Base-by-base conservation (phyloP, 2,113 vertebrate genomes). In the Chionodraco myersi region DNA sequence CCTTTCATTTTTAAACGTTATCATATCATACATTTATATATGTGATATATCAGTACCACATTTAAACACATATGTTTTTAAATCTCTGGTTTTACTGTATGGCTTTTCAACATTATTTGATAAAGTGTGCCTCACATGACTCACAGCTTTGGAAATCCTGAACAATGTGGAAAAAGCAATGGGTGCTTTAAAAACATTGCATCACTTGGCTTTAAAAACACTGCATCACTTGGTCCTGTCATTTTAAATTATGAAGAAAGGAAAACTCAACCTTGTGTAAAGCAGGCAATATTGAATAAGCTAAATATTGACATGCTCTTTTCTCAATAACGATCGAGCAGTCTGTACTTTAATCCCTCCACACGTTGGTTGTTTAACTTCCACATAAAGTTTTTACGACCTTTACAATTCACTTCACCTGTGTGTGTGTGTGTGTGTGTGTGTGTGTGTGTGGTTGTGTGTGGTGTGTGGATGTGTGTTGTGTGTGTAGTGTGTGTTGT, bases 311-410 rank as follows among this genome's bases (percentile, higher is more conserved):
- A 30, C 15, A 56, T 45, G 23, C 30, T 60, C 23, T 58, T 41
- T 62, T 80, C 76, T 59, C 52, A 61, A 12, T 41, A 60, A 69
- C 56, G 56, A 63, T 84, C 61, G 72, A 61, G 65, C 52, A 6
- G 18, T 86, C 73, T 75, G 76, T 49, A 21, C 60, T 69, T 79
- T 72, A 34, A 60, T 69, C 64, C 72, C 45, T 81, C 73, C 71
- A 54, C 57, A 85, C 81, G 56, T 78, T 80, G 57, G 30, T 71
- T 77, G 73, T 80, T 83, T 78, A 76, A 84, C 78, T 79, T 76
- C 61, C 58, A 58, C 21, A 74, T 72, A 78, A 80, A 84, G 81
- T 79, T 80, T 59, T 10, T 13, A 4, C 10, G 59, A 82, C 81
- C 84, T 86, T 81, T 30, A 53, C 59, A 47, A 16, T 69, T 76